These are phyloP conservation scores for Heptranchias perlo DNA, from an alignment of 2,113 vertebrate species.

Conservation along the genomic window DNA sequence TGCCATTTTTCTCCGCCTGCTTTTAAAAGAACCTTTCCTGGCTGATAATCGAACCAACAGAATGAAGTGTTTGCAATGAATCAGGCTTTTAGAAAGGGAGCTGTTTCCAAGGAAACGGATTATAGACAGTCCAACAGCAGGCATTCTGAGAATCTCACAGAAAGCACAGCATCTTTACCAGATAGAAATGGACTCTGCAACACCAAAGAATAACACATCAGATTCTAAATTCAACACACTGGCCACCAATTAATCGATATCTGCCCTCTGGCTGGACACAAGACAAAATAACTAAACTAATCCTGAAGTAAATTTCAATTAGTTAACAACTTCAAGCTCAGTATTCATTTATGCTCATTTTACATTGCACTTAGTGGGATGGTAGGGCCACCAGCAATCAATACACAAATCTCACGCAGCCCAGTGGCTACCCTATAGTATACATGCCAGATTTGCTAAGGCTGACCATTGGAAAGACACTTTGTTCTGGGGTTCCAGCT, in stretches of 20 bases:
- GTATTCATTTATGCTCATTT: not conserved
- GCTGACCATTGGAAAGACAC: not conserved
- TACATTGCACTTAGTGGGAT: not conserved
- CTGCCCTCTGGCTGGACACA: not conserved
- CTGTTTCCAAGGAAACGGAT: not conserved
- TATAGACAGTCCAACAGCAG: not conserved
- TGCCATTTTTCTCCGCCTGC: not conserved
- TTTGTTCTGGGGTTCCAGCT: not conserved
- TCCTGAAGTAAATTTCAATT: constrained; percentile 4
- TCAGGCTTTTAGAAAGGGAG: constrained; percentile 10
- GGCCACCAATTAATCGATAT: not conserved
- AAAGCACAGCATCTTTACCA: not conserved
- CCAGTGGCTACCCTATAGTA: not conserved
- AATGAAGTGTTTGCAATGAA: not conserved
- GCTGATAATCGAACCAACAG: not conserved
- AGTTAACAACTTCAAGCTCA: not conserved
- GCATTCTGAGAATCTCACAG: not conserved
- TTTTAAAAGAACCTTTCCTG: not conserved
- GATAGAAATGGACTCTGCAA: not conserved
- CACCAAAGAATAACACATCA: not conserved
- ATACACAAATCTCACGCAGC: not conserved
- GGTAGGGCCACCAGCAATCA: not conserved
- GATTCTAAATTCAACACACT: not conserved
- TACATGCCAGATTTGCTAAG: not conserved
- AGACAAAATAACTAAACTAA: not conserved